Conservation (phyloP, 1,140 invertebrate genomes). For the Contarinia nasturtii region DNA sequence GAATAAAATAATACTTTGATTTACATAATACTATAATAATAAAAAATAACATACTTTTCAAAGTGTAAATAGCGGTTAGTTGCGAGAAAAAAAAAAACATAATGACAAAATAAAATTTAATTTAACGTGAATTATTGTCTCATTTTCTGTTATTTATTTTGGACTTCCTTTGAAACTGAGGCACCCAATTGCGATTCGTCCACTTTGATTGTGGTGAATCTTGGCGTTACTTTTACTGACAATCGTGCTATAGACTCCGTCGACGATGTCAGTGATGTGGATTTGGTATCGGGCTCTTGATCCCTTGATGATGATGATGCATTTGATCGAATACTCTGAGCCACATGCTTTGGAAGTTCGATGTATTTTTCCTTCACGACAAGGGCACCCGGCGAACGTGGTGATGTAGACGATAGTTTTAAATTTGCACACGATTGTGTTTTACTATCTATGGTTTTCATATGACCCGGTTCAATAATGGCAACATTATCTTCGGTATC, state of each 20-base stretch:
- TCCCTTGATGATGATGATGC: slow-evolving; percentile 4
- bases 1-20: no score
- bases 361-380: slow-evolving; percentile 27
- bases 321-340: slow-evolving; percentile 27
- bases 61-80: no score
- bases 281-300: neutral
- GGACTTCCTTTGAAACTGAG: no score
- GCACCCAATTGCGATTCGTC: neutral
- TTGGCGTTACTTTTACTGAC: neutral
- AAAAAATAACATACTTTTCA: no score
- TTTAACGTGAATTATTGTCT: no score
- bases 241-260: neutral
- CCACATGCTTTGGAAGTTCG: slow-evolving; percentile 26
- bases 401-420: slow-evolving; percentile 8
- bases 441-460: slow-evolving; percentile 11
- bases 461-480: slow-evolving; percentile 11
- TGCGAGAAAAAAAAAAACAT: no score
- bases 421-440: slow-evolving; percentile 20
- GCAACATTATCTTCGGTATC: slow-evolving; percentile 9
- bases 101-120: no score
- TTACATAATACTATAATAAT: no score
- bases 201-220: neutral
- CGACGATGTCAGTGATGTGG: neutral
- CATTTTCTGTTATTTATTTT: no score
- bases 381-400: slow-evolving; percentile 17